These are phyloP conservation scores for Caenorhabditis macrosperma DNA, from an alignment of 2,888 invertebrate genomes.

Conservation along the genomic window DNA sequence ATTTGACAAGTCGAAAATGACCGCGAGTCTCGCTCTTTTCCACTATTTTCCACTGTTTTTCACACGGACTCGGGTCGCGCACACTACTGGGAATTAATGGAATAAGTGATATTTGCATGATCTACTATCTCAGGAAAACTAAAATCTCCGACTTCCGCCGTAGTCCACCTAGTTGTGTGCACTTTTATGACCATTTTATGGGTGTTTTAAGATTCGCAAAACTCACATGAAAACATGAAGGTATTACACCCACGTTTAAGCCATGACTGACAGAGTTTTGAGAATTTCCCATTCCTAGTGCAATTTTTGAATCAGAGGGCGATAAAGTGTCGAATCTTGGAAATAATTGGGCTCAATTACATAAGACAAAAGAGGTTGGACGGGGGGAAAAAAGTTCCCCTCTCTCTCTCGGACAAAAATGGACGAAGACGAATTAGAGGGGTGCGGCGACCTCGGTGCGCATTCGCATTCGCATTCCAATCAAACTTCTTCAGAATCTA, in stretches of 20 bases:
- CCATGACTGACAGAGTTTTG: too few species aligned
- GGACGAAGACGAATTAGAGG: not conserved
- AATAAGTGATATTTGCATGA: too few species aligned
- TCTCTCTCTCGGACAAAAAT: too few species aligned
- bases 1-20: not conserved
- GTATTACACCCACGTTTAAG: too few species aligned
- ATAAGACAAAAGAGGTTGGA: not conserved
- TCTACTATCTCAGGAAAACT: too few species aligned
- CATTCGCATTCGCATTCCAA: not conserved
- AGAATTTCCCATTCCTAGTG: not conserved
- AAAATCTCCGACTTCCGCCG: too few species aligned
- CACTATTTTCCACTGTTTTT: not conserved
- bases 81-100: too few species aligned
- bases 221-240: too few species aligned
- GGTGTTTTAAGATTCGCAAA: too few species aligned
- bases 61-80: too few species aligned
- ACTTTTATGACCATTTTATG: too few species aligned
- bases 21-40: not conserved
- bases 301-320: conserved; percentile 1
- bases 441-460: not conserved
- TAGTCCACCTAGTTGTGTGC: too few species aligned
- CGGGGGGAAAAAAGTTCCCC: not conserved
- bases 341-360: conserved; percentile 4
- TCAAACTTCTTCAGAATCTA: not conserved
- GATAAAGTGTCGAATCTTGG: not conserved